These are phyloP conservation scores for Albula glossodonta DNA, from an alignment of 2,113 vertebrate genomes.

Conservation along the genomic window DNA sequence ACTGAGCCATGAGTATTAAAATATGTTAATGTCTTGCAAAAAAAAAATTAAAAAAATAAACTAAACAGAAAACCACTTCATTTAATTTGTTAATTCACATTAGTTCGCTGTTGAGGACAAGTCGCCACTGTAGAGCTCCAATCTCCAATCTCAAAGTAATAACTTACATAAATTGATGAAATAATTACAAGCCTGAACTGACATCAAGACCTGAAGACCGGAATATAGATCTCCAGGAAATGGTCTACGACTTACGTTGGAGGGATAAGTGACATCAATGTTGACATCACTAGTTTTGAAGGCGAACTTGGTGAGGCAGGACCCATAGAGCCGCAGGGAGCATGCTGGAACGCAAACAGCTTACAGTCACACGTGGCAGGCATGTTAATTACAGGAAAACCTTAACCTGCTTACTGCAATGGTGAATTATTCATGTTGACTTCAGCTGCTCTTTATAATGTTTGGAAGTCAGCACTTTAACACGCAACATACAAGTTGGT, in stretches of 20 bases:
- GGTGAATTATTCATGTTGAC: background rate
- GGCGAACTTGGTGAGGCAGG: slow-evolving; percentile 91
- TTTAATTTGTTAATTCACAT: background rate
- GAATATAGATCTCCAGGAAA: background rate
- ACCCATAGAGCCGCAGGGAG: slow-evolving; percentile 90
- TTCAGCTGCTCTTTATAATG: no score
- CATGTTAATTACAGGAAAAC: background rate
- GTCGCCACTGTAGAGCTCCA: background rate
- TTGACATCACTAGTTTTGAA: slow-evolving; percentile 95
- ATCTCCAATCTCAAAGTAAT: background rate
- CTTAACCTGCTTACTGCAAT: background rate
- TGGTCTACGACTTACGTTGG: slow-evolving; percentile 73
- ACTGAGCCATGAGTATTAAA: background rate
- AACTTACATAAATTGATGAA: background rate
- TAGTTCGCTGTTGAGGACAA: background rate
- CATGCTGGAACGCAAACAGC: slow-evolving; percentile 77
- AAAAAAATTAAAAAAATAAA: background rate
- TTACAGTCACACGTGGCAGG: background rate
- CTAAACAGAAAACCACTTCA: no score
- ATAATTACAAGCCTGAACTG: background rate
- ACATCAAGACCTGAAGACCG: background rate
- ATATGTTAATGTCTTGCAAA: background rate
- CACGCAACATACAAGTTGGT: no score
- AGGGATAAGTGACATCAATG: slow-evolving; percentile 89
- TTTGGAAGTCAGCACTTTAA: no score